Conservation (phyloP, 1,140 invertebrate genomes). For the Chymomyza costata region DNA sequence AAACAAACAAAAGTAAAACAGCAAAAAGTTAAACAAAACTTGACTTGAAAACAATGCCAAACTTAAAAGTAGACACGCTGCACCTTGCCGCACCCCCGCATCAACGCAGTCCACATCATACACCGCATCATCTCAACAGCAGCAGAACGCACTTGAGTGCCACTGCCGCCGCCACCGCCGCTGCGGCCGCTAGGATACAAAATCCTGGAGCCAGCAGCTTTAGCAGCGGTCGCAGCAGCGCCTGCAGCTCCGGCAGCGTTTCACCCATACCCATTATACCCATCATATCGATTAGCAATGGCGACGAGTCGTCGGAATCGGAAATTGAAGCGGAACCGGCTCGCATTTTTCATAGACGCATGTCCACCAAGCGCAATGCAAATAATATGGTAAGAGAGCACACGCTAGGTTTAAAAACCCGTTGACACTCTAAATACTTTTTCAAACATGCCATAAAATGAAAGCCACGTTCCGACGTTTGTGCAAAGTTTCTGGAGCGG, state of each 20-base stretch:
- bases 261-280: constrained; percentile 64
- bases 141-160: not conserved
- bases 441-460: constrained; percentile 5
- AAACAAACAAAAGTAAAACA: constrained; percentile 2
- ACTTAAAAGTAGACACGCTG: constrained; percentile 56
- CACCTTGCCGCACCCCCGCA: constrained; percentile 27
- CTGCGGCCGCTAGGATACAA: too few relatives aligned
- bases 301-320: constrained; percentile 78
- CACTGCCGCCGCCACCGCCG: too few relatives aligned
- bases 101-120: not conserved
- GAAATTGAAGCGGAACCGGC: constrained; percentile 82
- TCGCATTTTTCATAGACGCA: constrained; percentile 80
- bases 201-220: constrained; percentile 11
- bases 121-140: constrained; percentile 12
- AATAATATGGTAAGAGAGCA: constrained; percentile 81
- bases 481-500: constrained; percentile 56
- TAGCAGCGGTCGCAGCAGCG: constrained; percentile 50
- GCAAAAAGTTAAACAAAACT: not conserved
- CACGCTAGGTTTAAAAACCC: too few relatives aligned
- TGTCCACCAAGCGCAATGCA: constrained; percentile 81
- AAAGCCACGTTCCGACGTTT: constrained; percentile 9
- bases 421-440: not conserved
- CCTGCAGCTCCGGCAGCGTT: constrained; percentile 62
- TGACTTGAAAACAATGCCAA: constrained; percentile 45
- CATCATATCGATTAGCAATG: constrained; percentile 63